A percentile compares a stretch with the other conserved stretches of the same genome.
Conservation (phyloP, 2,113 vertebrate species). For the Oryzias woworae region DNA sequence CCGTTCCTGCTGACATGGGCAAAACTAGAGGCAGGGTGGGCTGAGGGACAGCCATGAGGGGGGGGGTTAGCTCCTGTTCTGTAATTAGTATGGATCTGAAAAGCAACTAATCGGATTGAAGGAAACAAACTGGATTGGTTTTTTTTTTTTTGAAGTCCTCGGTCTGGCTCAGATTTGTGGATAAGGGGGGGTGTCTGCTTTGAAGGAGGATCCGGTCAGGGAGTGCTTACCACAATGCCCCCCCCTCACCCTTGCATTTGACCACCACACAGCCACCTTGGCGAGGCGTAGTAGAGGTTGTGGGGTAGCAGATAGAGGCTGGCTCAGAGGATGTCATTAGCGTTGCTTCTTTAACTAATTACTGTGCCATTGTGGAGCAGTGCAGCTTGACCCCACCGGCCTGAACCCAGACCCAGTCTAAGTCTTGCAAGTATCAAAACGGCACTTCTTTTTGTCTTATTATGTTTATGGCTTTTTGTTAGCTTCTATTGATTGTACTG, state of each 20-base stretch:
- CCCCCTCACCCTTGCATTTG: too few relatives aligned
- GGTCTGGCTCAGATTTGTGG: conserved; percentile 55
- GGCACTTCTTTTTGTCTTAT: conserved; percentile 49
- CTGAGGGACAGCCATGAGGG: conserved; percentile 17
- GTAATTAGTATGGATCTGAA: conserved; percentile 79
- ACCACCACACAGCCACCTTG: conserved; percentile 15
- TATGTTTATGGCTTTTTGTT: conserved; percentile 57
- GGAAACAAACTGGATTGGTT: conserved; percentile 75
- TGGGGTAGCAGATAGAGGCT: conserved; percentile 23
- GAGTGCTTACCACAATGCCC: background rate
- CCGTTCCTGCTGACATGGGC: conserved; percentile 71
- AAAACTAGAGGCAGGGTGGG: conserved; percentile 41
- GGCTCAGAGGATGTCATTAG: conserved; percentile 64
- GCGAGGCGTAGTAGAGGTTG: conserved; percentile 26
- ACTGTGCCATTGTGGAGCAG: conserved; percentile 62
- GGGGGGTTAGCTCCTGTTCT: conserved; percentile 43
- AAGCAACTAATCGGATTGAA: conserved; percentile 79
- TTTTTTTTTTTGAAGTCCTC: conserved; percentile 20
- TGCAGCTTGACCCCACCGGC: conserved; percentile 68
- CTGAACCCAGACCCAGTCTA: conserved; percentile 45
- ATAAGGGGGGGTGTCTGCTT: conserved; percentile 49
- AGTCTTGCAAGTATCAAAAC: conserved; percentile 35
- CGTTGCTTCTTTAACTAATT: conserved; percentile 72
- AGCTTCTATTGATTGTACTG: conserved; percentile 53
- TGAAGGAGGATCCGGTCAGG: conserved; percentile 31